Percentiles rank a stretch among this genome's conserved stretches.
Evolutionary conservation across 2,797 vertebrate species (phyloP).

Genomic region (Numenius phaeopus): DNA sequence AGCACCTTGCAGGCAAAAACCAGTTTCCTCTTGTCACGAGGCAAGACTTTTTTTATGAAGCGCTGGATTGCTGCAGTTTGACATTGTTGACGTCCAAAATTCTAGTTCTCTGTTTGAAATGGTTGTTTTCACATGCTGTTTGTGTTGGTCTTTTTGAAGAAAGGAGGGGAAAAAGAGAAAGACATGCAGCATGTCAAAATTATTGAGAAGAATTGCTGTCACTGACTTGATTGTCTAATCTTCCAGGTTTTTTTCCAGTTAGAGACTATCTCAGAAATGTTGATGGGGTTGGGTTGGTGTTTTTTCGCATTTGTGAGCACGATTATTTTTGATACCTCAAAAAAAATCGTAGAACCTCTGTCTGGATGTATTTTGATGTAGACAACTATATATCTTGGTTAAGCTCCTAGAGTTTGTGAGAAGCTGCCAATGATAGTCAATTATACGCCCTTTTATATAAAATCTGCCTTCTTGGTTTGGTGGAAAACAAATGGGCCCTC

Average conservation of each 20-base stretch:
- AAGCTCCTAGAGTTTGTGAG: not conserved
- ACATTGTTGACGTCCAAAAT: not conserved
- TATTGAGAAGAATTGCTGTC: constrained; percentile 31
- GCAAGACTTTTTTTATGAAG: not conserved
- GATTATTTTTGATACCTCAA: not conserved
- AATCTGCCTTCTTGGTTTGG: not conserved
- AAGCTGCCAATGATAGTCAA: constrained; percentile 28
- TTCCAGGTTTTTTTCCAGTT: not conserved
- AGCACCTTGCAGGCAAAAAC: not conserved
- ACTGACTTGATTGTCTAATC: not conserved
- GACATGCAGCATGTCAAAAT: not conserved
- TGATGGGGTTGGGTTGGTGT: not conserved
- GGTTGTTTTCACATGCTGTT: constrained; percentile 27
- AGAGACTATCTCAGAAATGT: not conserved
- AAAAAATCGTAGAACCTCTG: not conserved
- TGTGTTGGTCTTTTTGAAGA: constrained; percentile 25
- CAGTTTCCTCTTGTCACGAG: not conserved
- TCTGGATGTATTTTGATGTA: not conserved
- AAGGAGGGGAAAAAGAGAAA: not conserved
- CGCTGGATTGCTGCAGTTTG: not conserved
- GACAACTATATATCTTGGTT: constrained; percentile 6
- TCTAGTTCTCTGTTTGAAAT: not conserved
- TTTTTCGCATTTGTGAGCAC: not conserved
- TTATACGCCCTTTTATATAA: constrained; percentile 25
- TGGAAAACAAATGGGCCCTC: not conserved